Evolutionary conservation across 2,113 vertebrate species (phyloP).

Genomic region (Pseudolaguvia tuberculata): DNA sequence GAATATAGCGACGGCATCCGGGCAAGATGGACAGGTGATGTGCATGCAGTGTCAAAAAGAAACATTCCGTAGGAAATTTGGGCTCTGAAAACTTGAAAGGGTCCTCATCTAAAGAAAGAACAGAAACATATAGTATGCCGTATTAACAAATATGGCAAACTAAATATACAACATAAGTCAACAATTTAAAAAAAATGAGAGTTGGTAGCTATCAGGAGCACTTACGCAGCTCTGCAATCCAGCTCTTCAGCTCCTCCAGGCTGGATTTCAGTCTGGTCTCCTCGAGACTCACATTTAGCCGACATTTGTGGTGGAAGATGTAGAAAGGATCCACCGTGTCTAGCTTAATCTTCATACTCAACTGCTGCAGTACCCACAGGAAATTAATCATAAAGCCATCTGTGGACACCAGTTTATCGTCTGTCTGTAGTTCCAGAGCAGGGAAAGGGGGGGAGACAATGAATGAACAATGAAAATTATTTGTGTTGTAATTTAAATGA

Average conservation of each 20-base stretch:
- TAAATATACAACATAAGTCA: neutral
- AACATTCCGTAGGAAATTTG: conserved; percentile 96
- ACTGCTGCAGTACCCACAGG: conserved; percentile 94
- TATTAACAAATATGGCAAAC: neutral
- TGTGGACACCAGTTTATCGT: conserved; percentile 92
- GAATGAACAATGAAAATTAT: too few species aligned
- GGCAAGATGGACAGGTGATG: conserved; percentile 95
- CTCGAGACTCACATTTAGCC: conserved; percentile 80
- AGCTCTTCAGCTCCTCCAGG: conserved; percentile 87
- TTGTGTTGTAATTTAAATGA: too few species aligned
- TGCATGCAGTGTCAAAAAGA: conserved; percentile 93
- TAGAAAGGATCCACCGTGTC: conserved; percentile 97
- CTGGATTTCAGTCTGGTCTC: conserved; percentile 92
- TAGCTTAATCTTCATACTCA: conserved; percentile 96
- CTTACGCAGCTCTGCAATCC: conserved; percentile 88
- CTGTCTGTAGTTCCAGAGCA: conserved; percentile 71
- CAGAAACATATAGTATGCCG: neutral
- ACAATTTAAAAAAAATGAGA: neutral
- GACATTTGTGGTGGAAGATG: conserved; percentile 91
- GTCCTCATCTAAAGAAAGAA: conserved; percentile 71
- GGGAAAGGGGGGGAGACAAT: neutral
- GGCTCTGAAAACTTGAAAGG: conserved; percentile 84
- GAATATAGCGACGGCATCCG: conserved; percentile 92
- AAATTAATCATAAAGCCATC: conserved; percentile 99
- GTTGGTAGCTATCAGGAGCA: conserved; percentile 28